Evolutionary conservation across 1,140 invertebrate species (phyloP).

Genomic region (Zaprionus camerounensis): DNA sequence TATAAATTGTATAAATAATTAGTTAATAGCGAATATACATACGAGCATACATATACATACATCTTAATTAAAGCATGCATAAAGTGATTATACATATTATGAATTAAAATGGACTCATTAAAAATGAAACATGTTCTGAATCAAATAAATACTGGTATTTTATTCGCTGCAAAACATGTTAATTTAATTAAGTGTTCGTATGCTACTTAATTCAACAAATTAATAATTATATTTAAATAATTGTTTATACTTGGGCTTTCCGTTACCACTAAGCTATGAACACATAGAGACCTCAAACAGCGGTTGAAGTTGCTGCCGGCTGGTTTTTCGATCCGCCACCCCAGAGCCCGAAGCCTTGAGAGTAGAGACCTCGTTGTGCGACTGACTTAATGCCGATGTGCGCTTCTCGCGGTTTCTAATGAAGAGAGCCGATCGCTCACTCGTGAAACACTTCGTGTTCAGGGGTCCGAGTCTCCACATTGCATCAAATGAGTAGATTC

Average conservation of each 20-base stretch:
- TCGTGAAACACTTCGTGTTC: no score
- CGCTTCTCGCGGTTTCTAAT: no score
- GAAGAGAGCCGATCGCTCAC: no score
- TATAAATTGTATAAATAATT: conserved; percentile 78
- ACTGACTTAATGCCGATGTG: no score
- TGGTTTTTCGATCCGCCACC: no score
- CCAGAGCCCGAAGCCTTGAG: no score
- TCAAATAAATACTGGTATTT: neutral
- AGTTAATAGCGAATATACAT: conserved; percentile 61
- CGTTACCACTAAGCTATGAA: neutral
- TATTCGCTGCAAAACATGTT: neutral
- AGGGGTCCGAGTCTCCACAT: no score
- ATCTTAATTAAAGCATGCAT: conserved; percentile 75
- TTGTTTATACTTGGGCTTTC: neutral
- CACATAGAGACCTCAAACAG: no score
- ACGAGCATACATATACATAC: conserved; percentile 44
- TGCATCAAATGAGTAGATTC: no score
- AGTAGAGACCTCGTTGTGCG: no score
- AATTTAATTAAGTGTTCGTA: neutral
- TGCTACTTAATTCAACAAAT: neutral
- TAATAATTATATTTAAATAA: neutral
- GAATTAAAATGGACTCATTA: conserved; percentile 72
- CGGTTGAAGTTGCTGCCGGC: no score
- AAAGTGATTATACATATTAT: conserved; percentile 80
- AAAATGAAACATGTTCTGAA: conserved; percentile 56